Evolutionary conservation across 2,113 vertebrate species (phyloP), one percentile per base, ranked within the genome.

Genomic region (Sinocyclocheilus rhinocerous): DNA sequence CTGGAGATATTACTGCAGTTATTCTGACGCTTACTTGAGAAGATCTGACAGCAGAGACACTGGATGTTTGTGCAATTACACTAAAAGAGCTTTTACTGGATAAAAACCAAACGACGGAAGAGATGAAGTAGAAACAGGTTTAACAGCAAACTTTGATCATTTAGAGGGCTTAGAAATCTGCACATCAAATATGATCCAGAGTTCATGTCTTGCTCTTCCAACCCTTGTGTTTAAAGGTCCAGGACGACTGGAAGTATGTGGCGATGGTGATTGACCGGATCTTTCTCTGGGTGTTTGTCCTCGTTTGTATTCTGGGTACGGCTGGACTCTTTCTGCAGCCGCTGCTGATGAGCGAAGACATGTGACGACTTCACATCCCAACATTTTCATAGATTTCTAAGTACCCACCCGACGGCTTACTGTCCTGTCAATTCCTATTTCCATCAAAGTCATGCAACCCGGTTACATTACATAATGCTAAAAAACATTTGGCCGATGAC

Each of bases 221-320:
- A 4, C 50, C 50, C 12, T 16, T 4, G 50, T 52, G 4, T 52
- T 4, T 39, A n/a, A 92, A 99, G 98, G 96, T 99, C 90, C 96
- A 98, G 86, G 97, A 99, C 72, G 98, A 99, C 86, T 99, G 98
- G 98, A 99, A 99, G 92, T 99, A 99, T 0, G 97, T 99, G 84
- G 98, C 98, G 91, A 98, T 99, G 98, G 98, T 99, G 88, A 99
- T 99, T 0, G 98, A 99, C 84, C 95, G 98, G 69, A 99, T 99
- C 92, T 99, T 99, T 87, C 95, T 99, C 15, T 99, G 98, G 98
- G 96, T 99, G 84, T 99, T 99, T 91, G 95, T 98, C 84, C 94
- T 99, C 76, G 97, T 98, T 88, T 99, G 98, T 88, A 97, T 99
- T 90, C 92, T 99, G 88, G 98, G 98, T 86, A 99, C 98, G 4